Conservation (phyloP, 1,140 invertebrate genomes). For the Gonioctena quinquepunctata region DNA sequence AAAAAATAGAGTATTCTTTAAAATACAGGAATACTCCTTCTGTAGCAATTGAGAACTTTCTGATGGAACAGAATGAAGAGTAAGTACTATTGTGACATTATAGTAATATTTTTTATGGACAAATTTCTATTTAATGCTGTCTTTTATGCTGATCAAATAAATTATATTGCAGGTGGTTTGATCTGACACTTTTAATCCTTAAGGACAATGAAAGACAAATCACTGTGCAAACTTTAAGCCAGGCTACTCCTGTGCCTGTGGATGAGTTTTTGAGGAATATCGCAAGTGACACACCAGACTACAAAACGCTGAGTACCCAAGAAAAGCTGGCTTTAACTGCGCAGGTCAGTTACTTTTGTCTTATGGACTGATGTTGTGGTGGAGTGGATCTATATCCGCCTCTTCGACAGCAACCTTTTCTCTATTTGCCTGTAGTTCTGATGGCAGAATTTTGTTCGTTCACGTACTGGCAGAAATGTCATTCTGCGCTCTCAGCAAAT, state of each 20-base stretch:
- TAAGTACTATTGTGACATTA: no score
- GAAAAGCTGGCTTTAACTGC: conserved; percentile 35
- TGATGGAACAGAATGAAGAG: conserved; percentile 71
- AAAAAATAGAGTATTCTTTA: conserved; percentile 60
- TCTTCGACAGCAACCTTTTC: no score
- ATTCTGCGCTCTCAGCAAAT: no score
- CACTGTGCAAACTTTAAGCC: conserved; percentile 75
- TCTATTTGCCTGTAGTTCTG: no score
- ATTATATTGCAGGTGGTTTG: conserved; percentile 72
- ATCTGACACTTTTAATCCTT: conserved; percentile 73
- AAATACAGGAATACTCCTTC: conserved; percentile 60
- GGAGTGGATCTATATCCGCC: no score
- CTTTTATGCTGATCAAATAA: no score
- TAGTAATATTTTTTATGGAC: no score
- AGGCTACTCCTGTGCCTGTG: conserved; percentile 75
- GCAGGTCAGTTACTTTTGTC: conserved; percentile 33
- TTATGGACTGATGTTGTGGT: no score
- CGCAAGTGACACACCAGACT: conserved; percentile 8
- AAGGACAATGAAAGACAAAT: conserved; percentile 72
- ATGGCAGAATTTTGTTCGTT: no score
- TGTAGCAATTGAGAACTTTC: conserved; percentile 77
- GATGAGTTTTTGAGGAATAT: conserved; percentile 48
- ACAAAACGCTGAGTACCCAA: conserved; percentile 9
- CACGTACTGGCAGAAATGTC: no score
- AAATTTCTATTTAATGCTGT: no score